Percentiles rank a stretch among this genome's conserved stretches.
These are phyloP conservation scores for Junonia oenone DNA, from an alignment of 2,888 invertebrate species.

Conservation along the genomic window DNA sequence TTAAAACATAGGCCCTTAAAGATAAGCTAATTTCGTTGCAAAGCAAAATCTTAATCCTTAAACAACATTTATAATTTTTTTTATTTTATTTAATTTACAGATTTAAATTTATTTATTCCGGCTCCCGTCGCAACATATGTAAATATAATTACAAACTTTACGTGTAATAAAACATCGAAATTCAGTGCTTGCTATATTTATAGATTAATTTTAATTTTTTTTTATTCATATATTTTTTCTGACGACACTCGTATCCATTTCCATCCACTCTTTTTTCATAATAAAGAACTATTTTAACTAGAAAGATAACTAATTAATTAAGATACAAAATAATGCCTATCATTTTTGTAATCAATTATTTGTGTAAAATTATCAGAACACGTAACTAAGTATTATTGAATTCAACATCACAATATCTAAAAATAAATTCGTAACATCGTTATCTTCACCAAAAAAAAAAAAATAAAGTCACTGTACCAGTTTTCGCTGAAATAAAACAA, in stretches of 20 bases:
- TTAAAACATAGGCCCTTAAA: slow-evolving; percentile 1
- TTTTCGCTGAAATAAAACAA: not conserved
- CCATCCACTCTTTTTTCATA: too few relatives aligned
- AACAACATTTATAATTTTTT: slow-evolving; percentile 32
- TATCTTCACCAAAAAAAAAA: too few relatives aligned
- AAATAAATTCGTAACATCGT: too few relatives aligned
- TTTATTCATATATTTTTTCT: slow-evolving; percentile 37
- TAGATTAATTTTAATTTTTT: slow-evolving; percentile 46
- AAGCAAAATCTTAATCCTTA: slow-evolving; percentile 18
- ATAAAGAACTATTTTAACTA: too few relatives aligned
- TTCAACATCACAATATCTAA: too few relatives aligned
- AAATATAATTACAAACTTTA: slow-evolving; percentile 66
- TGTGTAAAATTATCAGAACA: too few relatives aligned
- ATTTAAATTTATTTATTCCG: slow-evolving; percentile 36
- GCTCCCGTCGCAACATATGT: slow-evolving; percentile 52
- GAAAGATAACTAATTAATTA: too few relatives aligned
- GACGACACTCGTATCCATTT: slow-evolving; percentile 14
- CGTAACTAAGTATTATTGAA: too few relatives aligned
- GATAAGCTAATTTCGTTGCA: slow-evolving; percentile 19
- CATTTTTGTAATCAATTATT: too few relatives aligned
- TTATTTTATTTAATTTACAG: slow-evolving; percentile 34
- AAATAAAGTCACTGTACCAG: not conserved
- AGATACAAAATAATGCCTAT: too few relatives aligned
- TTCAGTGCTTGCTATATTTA: slow-evolving; percentile 71
- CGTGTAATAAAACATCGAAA: slow-evolving; percentile 73